A percentile compares a stretch with the other conserved stretches of the same genome.
These are phyloP conservation scores for Xiphophorus couchianus DNA, from an alignment of 2,113 vertebrate species.

Conservation along the genomic window DNA sequence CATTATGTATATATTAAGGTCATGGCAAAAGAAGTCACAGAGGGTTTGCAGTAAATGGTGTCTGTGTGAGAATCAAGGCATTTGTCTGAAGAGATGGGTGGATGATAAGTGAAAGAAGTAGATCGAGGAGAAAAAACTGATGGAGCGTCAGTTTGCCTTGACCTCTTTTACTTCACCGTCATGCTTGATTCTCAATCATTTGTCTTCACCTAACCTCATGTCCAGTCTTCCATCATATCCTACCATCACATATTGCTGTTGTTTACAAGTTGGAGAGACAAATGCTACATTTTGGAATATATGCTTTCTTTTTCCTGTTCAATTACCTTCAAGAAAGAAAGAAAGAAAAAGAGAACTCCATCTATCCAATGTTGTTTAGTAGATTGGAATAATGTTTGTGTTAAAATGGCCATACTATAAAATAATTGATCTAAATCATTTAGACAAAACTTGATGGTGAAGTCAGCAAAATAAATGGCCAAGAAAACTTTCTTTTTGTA, in stretches of 20 bases:
- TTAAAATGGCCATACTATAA: too few species aligned
- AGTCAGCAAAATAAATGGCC: too few species aligned
- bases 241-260: not conserved
- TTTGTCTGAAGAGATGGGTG: conserved; percentile 34
- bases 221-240: conserved; percentile 5
- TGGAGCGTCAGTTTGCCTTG: conserved; percentile 66
- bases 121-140: conserved; percentile 63
- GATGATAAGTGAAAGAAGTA: conserved; percentile 48
- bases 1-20: conserved; percentile 23
- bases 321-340: too few species aligned
- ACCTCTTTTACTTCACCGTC: conserved; percentile 57
- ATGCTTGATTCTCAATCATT: conserved; percentile 35
- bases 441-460: not conserved
- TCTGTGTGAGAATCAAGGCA: not conserved
- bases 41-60: conserved; percentile 29
- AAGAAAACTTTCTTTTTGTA: too few species aligned
- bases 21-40: conserved; percentile 44
- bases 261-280: not conserved
- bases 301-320: too few species aligned
- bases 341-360: too few species aligned
- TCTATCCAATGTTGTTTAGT: too few species aligned
- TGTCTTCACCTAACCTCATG: not conserved
- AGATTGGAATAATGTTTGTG: too few species aligned
- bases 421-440: not conserved
- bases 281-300: too few species aligned